phyloP scores from a whole-genome alignment of 2,113 vertebrate species.

The Opisthocomus hoazin region DNA sequence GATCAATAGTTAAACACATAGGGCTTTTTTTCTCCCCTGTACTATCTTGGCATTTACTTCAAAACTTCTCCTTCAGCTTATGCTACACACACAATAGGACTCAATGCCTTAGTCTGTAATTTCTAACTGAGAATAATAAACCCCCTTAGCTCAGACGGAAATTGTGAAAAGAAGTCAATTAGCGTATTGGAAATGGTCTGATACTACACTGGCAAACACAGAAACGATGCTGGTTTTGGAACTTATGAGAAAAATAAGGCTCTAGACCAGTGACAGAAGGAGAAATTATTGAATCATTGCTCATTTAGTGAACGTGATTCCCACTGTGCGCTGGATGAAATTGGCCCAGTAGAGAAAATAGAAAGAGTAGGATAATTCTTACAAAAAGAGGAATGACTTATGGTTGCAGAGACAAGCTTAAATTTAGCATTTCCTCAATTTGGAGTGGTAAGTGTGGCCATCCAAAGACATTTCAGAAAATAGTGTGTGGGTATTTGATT shows the following conservation, averaged over 20 bases:
- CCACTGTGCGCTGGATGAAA: conserved; percentile 21
- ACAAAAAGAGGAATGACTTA: background rate
- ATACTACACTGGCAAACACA: background rate
- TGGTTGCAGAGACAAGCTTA: background rate
- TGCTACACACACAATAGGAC: background rate
- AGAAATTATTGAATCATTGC: conserved; percentile 38
- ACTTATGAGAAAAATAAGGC: background rate
- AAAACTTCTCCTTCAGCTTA: background rate
- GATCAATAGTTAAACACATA: background rate
- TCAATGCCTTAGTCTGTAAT: background rate
- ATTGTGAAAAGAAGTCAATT: background rate
- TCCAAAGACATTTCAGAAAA: background rate
- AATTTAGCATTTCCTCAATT: background rate
- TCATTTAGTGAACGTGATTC: conserved; percentile 20
- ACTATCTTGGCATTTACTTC: background rate
- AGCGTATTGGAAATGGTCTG: background rate
- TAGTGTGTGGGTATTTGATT: background rate
- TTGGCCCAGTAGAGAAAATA: conserved; percentile 21
- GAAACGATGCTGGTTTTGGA: background rate
- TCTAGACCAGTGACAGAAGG: conserved; percentile 31
- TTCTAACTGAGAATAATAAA: background rate
- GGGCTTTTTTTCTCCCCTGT: background rate
- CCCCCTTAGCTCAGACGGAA: background rate
- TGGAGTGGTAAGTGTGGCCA: background rate
- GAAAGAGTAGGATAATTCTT: background rate